Base-by-base conservation (phyloP, 2,797 vertebrate genomes). In the Acipenser transmontanus region DNA sequence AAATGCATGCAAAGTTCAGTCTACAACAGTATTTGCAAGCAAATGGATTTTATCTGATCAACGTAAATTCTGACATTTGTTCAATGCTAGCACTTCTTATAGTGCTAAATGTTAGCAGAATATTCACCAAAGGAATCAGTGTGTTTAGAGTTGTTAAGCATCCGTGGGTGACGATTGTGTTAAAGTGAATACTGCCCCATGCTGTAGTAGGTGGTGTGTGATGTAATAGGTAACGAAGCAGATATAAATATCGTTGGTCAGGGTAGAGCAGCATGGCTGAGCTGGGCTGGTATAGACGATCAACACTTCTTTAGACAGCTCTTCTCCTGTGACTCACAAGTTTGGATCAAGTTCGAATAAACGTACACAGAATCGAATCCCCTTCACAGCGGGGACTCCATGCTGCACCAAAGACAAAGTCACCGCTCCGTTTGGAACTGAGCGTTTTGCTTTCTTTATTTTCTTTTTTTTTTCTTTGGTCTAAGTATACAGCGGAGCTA, bases 181-280 rank as follows among this genome's bases (percentile, higher is more conserved):
- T 80, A 69, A 73, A 60, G 65, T 76, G 72, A 73, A 34, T 76
- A 77, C 81, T 86, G 81, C 69, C 74, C 67, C 80, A 82, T 82
- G 72, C 80, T 86, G 84, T 90, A 78, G 85, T 86, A 84, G 90
- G 90, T 83, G 86, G 88, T 71, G 71, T 85, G 84, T 95, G 93
- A 95, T 94, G 93, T 94, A 92, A 95, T 88, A 34, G 34, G 34
- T 34, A 82, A 81, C 81, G 82, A 79, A 82, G 86, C 87, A 90
- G 88, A 91, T 94, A 96, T 96, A 96, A 94, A 95, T 92, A 93
- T 90, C 89, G 87, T 82, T 82, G 77, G 72, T 14, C 77, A 83
- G 78, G 72, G 77, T 79, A 71, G 82, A 81, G 74, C 84, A 85
- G 88, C 85, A 92, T 94, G 93, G 83, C 87, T 78, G 87, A 86